Percentiles rank a stretch among this genome's conserved stretches.
These are phyloP conservation scores for Nemopilema nomurai DNA, from an alignment of 30 jellyfish, hydroid and myxozoan genomes.

Conservation along the genomic window DNA sequence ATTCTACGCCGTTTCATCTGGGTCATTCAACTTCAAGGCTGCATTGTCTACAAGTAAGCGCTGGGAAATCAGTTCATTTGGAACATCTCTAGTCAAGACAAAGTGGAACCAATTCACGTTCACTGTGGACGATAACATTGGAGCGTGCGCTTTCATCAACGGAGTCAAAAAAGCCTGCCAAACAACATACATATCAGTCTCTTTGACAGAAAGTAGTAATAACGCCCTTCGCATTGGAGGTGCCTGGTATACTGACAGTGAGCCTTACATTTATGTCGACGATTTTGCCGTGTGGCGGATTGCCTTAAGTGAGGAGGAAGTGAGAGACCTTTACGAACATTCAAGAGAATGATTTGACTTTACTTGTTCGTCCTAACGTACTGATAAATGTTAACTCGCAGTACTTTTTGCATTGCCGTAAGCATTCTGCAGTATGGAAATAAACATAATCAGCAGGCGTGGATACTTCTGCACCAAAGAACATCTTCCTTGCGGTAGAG, in stretches of 20 bases:
- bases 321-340: background rate
- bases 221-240: constrained; percentile 7
- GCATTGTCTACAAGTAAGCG: background rate
- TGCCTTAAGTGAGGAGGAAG: constrained; percentile 15
- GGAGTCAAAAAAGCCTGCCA: constrained; percentile 30
- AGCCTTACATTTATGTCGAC: constrained; percentile 11
- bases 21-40: background rate
- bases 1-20: background rate
- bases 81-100: background rate
- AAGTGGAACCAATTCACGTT: constrained; percentile 36
- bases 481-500: too few relatives aligned
- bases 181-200: background rate
- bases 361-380: too few relatives aligned
- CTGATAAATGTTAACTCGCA: too few relatives aligned
- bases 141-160: constrained; percentile 29
- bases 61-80: background rate
- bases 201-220: background rate
- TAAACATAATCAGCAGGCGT: too few relatives aligned
- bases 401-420: too few relatives aligned
- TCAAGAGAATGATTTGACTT: background rate
- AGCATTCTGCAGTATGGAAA: too few relatives aligned
- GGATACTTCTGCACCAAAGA: too few relatives aligned
- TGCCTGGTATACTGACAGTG: constrained; percentile 6
- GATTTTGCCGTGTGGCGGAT: constrained; percentile 25
- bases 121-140: constrained; percentile 16